These are phyloP conservation scores for Oriolus oriolus DNA, from an alignment of 2,113 vertebrate genomes.

Conservation along the genomic window DNA sequence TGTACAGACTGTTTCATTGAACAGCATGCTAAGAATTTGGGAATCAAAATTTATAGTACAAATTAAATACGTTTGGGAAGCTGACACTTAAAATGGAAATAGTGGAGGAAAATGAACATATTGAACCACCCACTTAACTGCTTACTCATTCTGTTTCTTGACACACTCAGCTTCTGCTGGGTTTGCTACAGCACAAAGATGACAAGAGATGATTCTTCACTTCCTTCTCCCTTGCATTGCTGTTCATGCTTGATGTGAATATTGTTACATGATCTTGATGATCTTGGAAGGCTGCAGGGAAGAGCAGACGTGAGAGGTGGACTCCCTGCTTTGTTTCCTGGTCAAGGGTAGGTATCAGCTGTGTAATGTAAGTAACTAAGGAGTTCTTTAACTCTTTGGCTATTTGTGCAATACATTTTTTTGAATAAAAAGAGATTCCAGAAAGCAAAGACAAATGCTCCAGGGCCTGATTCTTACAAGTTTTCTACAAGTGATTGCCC, in stretches of 20 bases:
- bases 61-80: slow-evolving; percentile 54
- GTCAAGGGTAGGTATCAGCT: rapidly evolving
- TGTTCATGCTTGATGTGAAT: background rate
- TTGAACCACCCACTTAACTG: slow-evolving; percentile 44
- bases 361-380: background rate
- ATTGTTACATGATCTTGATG: background rate
- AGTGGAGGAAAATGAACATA: slow-evolving; percentile 61
- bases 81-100: slow-evolving; percentile 56
- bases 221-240: background rate
- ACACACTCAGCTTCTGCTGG: slow-evolving; percentile 33
- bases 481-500: background rate
- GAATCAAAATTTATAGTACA: slow-evolving; percentile 49
- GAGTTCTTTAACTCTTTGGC: background rate
- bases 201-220: background rate
- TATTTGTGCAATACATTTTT: rapidly evolving
- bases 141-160: slow-evolving; percentile 53
- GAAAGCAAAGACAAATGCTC: background rate
- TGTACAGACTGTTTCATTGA: slow-evolving; percentile 26
- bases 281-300: background rate
- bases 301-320: background rate
- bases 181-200: background rate
- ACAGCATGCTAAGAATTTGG: background rate
- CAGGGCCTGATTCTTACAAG: background rate
- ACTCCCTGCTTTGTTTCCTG: background rate
- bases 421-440: background rate